A percentile compares a stretch with the other conserved stretches of the same genome.
Evolutionary conservation across 2,888 invertebrate genomes (phyloP).

Genomic region (Latrodectus elegans): DNA sequence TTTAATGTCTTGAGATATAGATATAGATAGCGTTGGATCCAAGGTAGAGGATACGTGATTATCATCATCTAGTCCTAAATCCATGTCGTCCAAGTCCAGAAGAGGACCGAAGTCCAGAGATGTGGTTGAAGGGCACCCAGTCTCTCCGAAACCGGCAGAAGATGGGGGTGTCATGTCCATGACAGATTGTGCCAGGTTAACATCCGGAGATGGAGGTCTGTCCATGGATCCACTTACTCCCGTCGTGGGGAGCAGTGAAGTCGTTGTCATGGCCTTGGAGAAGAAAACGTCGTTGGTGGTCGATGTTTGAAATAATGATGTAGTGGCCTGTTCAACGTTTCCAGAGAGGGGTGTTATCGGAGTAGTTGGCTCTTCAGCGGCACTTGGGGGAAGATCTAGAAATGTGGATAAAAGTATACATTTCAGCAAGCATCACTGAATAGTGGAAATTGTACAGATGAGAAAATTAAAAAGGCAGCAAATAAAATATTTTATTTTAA

Average conservation of each 20-base stretch:
- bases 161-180: constrained; percentile 60
- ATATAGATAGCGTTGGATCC: constrained; percentile 26
- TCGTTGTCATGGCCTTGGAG: constrained; percentile 14
- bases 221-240: background rate
- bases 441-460: too few species aligned
- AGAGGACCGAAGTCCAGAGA: constrained; percentile 80
- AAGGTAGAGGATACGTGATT: constrained; percentile 20
- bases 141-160: constrained; percentile 49
- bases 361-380: constrained; percentile 83
- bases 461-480: too few species aligned
- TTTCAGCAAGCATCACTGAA: too few species aligned
- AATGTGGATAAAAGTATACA: too few species aligned
- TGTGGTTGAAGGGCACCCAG: constrained; percentile 58
- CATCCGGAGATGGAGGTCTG: background rate
- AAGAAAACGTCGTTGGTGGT: constrained; percentile 18
- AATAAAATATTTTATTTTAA: too few species aligned
- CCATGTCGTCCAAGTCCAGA: constrained; percentile 80
- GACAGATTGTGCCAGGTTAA: constrained; percentile 24
- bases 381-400: constrained; percentile 88
- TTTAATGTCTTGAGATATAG: background rate
- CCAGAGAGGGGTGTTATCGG: constrained; percentile 76
- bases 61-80: constrained; percentile 75
- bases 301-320: constrained; percentile 11
- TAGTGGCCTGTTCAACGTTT: background rate
- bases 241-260: constrained; percentile 7